A percentile compares a stretch with the other conserved stretches of the same genome.
These are phyloP conservation scores for Neoascia interrupta DNA, from an alignment of 2,888 invertebrate species.

Conservation along the genomic window DNA sequence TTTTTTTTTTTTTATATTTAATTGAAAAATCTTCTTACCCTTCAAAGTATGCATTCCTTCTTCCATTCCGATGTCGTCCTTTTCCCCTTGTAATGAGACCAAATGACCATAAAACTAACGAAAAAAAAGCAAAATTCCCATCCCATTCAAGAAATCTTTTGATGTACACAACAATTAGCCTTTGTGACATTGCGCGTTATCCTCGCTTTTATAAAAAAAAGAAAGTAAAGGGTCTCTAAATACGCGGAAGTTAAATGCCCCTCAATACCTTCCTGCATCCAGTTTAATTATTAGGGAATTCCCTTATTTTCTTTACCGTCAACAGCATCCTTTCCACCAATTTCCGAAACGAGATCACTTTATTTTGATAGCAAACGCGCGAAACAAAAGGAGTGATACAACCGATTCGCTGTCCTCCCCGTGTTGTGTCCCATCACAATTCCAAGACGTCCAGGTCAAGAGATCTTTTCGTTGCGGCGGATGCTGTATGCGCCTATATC, in stretches of 20 bases:
- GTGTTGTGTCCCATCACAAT: slow-evolving; percentile 3
- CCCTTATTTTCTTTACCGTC: slow-evolving; percentile 23
- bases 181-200: slow-evolving; percentile 66
- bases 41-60: too few relatives aligned
- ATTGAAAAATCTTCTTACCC: too few relatives aligned
- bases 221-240: slow-evolving; percentile 40
- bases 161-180: slow-evolving; percentile 65
- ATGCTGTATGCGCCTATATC: slow-evolving; percentile 23
- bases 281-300: slow-evolving; percentile 68
- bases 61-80: slow-evolving; percentile 42
- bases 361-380: slow-evolving; percentile 62
- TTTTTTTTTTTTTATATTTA: too few relatives aligned
- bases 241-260: slow-evolving; percentile 63
- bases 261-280: slow-evolving; percentile 23
- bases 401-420: not conserved
- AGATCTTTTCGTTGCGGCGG: slow-evolving; percentile 18
- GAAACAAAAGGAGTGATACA: slow-evolving; percentile 57
- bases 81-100: slow-evolving; percentile 53
- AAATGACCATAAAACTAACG: slow-evolving; percentile 50
- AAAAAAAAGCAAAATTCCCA: slow-evolving; percentile 39
- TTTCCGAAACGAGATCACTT: slow-evolving; percentile 50
- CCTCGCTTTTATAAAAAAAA: slow-evolving; percentile 36
- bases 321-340: slow-evolving; percentile 32
- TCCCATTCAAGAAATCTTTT: slow-evolving; percentile 40
- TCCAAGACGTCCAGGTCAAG: slow-evolving; percentile 60